These are phyloP conservation scores for Zeugodacus cucurbitae DNA, from an alignment of 1,140 invertebrate species.

Conservation along the genomic window DNA sequence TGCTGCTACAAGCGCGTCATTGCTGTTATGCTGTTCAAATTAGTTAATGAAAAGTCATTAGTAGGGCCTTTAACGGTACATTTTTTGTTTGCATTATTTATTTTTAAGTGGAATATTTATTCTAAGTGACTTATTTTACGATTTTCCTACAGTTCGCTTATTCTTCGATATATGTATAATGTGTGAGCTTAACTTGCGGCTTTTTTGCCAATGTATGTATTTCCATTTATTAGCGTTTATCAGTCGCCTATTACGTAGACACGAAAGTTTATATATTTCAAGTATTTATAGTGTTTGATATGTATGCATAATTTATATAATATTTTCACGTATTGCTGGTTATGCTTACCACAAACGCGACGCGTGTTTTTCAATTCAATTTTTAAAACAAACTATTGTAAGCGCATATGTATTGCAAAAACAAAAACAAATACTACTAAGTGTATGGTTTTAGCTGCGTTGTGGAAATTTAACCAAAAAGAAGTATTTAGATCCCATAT, in stretches of 20 bases:
- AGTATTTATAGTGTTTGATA: neutral
- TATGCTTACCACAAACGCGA: neutral
- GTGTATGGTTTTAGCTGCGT: neutral
- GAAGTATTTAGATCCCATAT: neutral
- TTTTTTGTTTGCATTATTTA: constrained; percentile 34
- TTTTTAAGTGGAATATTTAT: constrained; percentile 7
- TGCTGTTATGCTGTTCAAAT: neutral
- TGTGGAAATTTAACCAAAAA: constrained; percentile 34
- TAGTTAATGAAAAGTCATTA: constrained; percentile 11
- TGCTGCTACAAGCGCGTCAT: neutral
- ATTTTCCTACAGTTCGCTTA: no score
- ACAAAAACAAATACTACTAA: neutral
- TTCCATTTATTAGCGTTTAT: neutral
- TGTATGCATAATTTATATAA: neutral
- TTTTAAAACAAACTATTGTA: neutral
- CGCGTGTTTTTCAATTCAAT: neutral
- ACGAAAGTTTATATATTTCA: neutral
- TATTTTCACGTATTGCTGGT: neutral
- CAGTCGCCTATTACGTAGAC: neutral
- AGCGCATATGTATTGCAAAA: neutral
- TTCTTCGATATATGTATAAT: neutral
- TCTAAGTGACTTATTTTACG: constrained; percentile 18
- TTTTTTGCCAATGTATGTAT: neutral
- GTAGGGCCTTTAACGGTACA: neutral
- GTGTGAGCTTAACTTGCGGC: neutral